Percentiles rank a stretch among this genome's conserved stretches.
Evolutionary conservation across 2,797 vertebrate genomes (phyloP).

Genomic region (Enteromius treurensis): DNA sequence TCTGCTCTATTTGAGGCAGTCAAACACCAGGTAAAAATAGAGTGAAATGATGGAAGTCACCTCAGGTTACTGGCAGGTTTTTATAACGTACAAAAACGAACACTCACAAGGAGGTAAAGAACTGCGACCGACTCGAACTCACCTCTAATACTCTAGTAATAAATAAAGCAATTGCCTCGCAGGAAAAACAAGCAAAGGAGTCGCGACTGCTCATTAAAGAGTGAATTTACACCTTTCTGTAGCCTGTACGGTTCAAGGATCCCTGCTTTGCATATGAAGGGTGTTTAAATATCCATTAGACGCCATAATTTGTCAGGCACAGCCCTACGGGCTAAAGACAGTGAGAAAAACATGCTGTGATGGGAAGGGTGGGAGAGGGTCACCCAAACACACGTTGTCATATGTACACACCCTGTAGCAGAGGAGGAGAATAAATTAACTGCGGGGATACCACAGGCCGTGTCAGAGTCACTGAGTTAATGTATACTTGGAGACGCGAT

Average conservation of each 20-base stretch:
- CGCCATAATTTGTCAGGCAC: constrained; percentile 37
- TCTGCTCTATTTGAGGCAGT: constrained; percentile 3
- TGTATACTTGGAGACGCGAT: background rate
- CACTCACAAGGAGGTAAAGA: constrained; percentile 1
- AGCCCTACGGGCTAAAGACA: constrained; percentile 4
- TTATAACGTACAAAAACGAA: constrained; percentile 44
- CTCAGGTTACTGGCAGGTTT: constrained; percentile 25
- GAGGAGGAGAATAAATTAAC: constrained; percentile 2
- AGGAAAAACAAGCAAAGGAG: constrained; percentile 7
- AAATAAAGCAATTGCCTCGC: constrained; percentile 48
- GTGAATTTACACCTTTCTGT: constrained; percentile 51
- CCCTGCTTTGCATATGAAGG: constrained; percentile 37
- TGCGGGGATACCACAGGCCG: constrained; percentile 4
- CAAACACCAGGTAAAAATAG: constrained; percentile 16
- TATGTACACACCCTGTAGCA: constrained; percentile 27
- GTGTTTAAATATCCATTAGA: constrained; percentile 59
- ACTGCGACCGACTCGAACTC: background rate
- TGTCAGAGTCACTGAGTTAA: constrained; percentile 5
- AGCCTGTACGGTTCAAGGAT: constrained; percentile 23
- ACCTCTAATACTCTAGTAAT: constrained; percentile 10
- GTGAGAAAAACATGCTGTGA: background rate
- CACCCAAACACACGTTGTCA: constrained; percentile 25
- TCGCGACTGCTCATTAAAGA: constrained; percentile 43
- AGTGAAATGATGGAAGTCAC: constrained; percentile 33
- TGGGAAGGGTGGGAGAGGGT: background rate